Evolutionary conservation across 2,888 invertebrate species (phyloP), one percentile per base, ranked within the genome.

Genomic region (Hirtodrosophila trivittata): DNA sequence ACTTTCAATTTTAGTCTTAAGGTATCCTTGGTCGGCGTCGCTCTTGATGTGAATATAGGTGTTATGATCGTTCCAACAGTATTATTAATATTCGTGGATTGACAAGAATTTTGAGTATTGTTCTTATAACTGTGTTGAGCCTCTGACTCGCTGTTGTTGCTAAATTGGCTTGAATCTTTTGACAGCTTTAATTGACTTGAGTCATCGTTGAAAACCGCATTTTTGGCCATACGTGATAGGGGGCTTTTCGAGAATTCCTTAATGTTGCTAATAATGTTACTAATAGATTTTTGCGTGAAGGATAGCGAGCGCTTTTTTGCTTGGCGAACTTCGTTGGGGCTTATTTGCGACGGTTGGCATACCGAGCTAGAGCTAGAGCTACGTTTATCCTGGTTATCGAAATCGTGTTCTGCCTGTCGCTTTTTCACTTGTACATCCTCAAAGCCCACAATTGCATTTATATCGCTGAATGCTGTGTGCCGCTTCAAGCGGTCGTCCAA

Each of bases 221-320:
- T 75, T 25, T 70, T 86, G 12, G 67, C 68, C 39, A 75, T 81
- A 8, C 88, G 82, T 0, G 77, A 63, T 12, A 88, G 41, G 0
- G 89, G 89, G 67, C 87, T 89, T 41, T 82, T 88, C 9, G 91
- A 87, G 68, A 90, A 91, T 56, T 91, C 91, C 59, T 88, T 89
- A 14, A 90, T 87, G 51, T 90, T 90, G 43, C 80, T 88, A 1
- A 90, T 62, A 3, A 91, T 85, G 10, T 83, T 81, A 49, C 89
- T 90, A 7, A 90, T 87, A 12, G 90, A 90, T 54, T 89, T 90
- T 52, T 91, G 89, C 14, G 90, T 89, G 49, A 90, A 90, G 2
- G 91, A 91, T 6, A 88, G 73, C 0, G 91, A 90, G 14, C 91
- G 86, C 46, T 90, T 91, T 43, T 90, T 89, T 18, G 64, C 55